These are phyloP conservation scores for Ischnura elegans DNA, from an alignment of 2,888 invertebrate species.

Conservation along the genomic window DNA sequence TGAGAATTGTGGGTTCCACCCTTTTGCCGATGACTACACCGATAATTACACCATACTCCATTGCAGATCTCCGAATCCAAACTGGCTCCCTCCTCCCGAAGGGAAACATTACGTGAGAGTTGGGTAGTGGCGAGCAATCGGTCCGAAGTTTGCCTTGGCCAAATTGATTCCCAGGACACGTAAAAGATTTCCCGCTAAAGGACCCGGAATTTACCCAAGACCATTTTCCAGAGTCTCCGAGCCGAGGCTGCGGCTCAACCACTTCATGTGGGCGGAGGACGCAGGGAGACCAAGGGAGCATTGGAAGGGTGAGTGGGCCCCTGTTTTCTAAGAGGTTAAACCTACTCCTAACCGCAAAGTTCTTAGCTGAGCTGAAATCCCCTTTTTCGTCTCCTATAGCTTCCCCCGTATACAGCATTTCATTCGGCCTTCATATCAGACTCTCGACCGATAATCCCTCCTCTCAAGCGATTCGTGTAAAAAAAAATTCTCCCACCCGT, in stretches of 20 bases:
- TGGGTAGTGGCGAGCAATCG: conserved; percentile 31
- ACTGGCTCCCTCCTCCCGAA: neutral
- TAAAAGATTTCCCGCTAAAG: conserved; percentile 38
- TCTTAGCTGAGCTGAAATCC: neutral
- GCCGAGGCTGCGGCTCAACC: neutral
- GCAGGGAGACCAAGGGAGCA: neutral
- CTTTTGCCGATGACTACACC: neutral
- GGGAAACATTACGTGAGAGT: conserved; percentile 11
- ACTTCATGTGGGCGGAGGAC: neutral
- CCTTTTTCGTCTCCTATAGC: neutral
- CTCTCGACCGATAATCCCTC: conserved; percentile 29
- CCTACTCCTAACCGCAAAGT: neutral
- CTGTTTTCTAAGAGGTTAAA: conserved; percentile 2
- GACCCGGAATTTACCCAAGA: conserved; percentile 35
- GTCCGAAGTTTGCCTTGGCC: conserved; percentile 25
- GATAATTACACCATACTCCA: neutral
- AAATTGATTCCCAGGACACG: conserved; percentile 38
- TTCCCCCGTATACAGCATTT: neutral
- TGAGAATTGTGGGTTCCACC: neutral
- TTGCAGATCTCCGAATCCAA: conserved; percentile 10
- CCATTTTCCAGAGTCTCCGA: conserved; percentile 15
- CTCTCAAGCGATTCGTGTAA: neutral
- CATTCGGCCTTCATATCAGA: neutral
- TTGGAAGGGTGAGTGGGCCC: conserved; percentile 24
- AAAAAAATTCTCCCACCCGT: neutral